A percentile compares a stretch with the other conserved stretches of the same genome.
Conservation (phyloP, 2,113 vertebrate species). For the Diglossa brunneiventris region DNA sequence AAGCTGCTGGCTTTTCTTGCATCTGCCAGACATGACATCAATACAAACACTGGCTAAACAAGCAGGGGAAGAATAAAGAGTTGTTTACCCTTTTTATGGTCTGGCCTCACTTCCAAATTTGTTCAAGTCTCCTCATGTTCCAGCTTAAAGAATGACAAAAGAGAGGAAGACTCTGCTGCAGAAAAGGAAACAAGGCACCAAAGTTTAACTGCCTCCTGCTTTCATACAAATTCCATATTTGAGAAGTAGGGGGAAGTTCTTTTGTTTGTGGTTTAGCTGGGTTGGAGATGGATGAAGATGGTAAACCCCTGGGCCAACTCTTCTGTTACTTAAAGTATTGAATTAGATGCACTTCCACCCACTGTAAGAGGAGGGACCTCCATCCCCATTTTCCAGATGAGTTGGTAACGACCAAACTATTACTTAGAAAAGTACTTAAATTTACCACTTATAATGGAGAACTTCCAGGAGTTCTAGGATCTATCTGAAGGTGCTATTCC, state of each 20-base stretch:
- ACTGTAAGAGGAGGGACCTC: not conserved
- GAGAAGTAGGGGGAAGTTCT: not conserved
- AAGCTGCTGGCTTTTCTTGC: not conserved
- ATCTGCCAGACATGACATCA: not conserved
- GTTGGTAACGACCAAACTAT: not conserved
- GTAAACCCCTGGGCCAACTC: not conserved
- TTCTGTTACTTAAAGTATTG: not conserved
- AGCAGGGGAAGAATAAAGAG: not conserved
- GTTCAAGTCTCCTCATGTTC: not conserved
- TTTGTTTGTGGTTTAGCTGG: not conserved
- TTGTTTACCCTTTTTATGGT: not conserved
- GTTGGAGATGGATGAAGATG: not conserved
- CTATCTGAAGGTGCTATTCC: not conserved
- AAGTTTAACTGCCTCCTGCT: not conserved
- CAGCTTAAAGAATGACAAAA: not conserved
- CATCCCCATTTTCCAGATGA: not conserved
- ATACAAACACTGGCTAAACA: not conserved
- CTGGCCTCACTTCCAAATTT: not conserved
- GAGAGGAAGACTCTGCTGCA: not conserved
- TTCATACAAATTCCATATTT: not conserved
- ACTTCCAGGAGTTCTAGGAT: not conserved
- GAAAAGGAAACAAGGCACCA: not conserved
- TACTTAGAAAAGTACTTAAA: not conserved
- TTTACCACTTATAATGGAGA: not conserved
- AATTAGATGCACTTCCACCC: not conserved